These are phyloP conservation scores for Copsychus sechellarum DNA, from an alignment of 2,113 vertebrate genomes.

Conservation along the genomic window DNA sequence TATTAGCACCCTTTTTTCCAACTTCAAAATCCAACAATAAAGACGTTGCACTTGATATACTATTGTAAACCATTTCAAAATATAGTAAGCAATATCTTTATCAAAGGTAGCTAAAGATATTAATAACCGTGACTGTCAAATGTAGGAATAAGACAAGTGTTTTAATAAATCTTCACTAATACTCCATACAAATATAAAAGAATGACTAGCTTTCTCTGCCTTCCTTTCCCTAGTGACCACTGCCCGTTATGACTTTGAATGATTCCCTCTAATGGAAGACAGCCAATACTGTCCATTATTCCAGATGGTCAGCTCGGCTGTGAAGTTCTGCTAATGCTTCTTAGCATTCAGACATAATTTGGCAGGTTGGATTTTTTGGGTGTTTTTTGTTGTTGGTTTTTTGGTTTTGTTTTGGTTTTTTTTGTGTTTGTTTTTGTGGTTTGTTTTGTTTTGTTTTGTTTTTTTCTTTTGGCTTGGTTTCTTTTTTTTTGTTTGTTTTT, in stretches of 20 bases:
- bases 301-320: constrained; percentile 55
- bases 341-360: constrained; percentile 3
- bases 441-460: neutral
- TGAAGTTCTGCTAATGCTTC: constrained; percentile 46
- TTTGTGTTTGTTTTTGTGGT: too few species aligned
- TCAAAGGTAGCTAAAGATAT: constrained; percentile 65
- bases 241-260: constrained; percentile 53
- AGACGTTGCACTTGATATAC: constrained; percentile 3
- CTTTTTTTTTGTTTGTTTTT: neutral
- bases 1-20: neutral
- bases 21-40: neutral
- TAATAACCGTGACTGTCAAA: constrained; percentile 46
- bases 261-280: constrained; percentile 53
- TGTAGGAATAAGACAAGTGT: constrained; percentile 59
- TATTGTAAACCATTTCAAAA: constrained; percentile 47
- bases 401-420: neutral
- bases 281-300: constrained; percentile 50
- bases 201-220: constrained; percentile 47
- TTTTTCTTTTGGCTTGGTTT: neutral
- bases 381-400: too few species aligned
- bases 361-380: neutral
- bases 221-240: constrained; percentile 23
- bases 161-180: constrained; percentile 74
- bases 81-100: constrained; percentile 36
- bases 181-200: constrained; percentile 61